Conservation (phyloP, 1,140 invertebrate genomes). For the Penaeus chinensis region DNA sequence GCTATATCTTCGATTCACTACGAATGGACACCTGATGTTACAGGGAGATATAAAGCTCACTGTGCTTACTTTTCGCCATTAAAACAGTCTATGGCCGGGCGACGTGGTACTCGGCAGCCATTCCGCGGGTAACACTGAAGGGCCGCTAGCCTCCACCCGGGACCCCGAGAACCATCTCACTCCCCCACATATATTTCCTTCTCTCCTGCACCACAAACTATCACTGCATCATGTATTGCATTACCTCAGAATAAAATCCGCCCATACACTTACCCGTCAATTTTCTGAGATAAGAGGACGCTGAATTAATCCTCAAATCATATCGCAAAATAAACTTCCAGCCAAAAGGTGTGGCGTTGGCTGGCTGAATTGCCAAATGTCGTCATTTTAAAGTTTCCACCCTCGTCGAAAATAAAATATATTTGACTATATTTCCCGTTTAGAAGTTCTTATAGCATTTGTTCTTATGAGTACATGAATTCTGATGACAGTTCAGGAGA, state of each 20-base stretch:
- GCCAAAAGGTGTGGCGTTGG: conserved; percentile 27
- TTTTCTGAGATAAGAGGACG: not conserved
- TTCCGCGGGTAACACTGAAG: conserved; percentile 37
- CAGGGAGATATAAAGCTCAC: conserved; percentile 8
- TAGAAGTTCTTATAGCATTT: no score
- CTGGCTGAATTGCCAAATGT: conserved; percentile 27
- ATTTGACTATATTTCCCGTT: no score
- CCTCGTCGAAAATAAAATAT: no score
- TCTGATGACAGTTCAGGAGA: no score
- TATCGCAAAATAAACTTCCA: conserved; percentile 24
- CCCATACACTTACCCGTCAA: not conserved
- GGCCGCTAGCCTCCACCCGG: conserved; percentile 35
- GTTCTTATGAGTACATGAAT: no score
- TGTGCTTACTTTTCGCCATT: conserved; percentile 40
- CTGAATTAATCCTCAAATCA: conserved; percentile 1
- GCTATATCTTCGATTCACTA: conserved; percentile 2
- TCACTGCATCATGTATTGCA: no score
- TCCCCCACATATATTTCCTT: not conserved
- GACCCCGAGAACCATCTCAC: conserved; percentile 7
- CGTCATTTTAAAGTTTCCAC: conserved; percentile 8
- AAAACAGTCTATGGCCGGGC: conserved; percentile 35
- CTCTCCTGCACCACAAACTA: no score
- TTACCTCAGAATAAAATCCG: no score
- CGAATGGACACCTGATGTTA: not conserved
- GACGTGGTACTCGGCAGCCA: conserved; percentile 38